Conservation (phyloP, 2,888 invertebrate genomes). For the Clistopyga incitator region DNA sequence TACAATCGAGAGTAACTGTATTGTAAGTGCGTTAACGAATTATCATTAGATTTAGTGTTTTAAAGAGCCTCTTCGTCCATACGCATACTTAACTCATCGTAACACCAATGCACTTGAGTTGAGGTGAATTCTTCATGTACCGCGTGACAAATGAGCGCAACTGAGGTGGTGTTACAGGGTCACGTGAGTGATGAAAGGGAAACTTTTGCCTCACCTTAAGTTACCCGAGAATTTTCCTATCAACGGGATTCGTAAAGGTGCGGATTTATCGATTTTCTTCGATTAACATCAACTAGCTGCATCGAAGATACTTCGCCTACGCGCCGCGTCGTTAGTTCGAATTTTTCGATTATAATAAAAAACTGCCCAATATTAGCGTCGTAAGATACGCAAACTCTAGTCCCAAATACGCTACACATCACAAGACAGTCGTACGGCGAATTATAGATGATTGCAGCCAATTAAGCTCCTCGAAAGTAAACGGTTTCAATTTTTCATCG, state of each 20-base stretch:
- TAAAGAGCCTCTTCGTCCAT: background rate
- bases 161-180: too few relatives aligned
- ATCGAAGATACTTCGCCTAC: constrained; percentile 1
- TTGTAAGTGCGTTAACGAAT: constrained; percentile 27
- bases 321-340: background rate
- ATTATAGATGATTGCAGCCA: constrained; percentile 15
- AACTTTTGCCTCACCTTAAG: background rate
- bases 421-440: constrained; percentile 28
- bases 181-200: too few relatives aligned
- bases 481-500: constrained; percentile 5
- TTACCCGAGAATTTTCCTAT: background rate
- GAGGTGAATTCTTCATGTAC: too few relatives aligned
- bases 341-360: background rate
- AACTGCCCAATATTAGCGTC: constrained; percentile 33
- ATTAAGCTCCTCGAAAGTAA: background rate
- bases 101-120: background rate
- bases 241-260: background rate
- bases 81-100: constrained; percentile 29
- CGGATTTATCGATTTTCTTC: background rate
- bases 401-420: constrained; percentile 51
- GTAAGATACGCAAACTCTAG: constrained; percentile 46
- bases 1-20: constrained; percentile 4
- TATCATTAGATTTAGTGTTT: constrained; percentile 6
- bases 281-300: background rate
- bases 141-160: too few relatives aligned